Evolutionary conservation across 2,888 invertebrate species (phyloP).

Genomic region (Drosophila stalkeri): DNA sequence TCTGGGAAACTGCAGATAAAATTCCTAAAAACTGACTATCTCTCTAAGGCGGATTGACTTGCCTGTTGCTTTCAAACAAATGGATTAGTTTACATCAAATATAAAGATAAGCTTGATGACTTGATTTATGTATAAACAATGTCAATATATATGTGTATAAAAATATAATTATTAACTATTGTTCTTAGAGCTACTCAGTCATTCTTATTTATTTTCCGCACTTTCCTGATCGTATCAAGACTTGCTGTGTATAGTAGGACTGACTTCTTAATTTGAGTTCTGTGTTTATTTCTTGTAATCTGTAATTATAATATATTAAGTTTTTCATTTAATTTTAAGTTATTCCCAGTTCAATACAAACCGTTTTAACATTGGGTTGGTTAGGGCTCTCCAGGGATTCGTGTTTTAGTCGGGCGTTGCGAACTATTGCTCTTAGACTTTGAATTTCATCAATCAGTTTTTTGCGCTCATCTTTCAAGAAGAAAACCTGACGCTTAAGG

Average conservation of each 20-base stretch:
- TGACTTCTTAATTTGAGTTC: slow-evolving; percentile 32
- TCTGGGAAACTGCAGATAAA: slow-evolving; percentile 18
- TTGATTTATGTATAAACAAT: not conserved
- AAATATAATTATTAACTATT: not conserved
- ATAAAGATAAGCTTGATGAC: not conserved
- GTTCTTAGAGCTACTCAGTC: slow-evolving; percentile 15
- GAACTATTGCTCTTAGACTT: slow-evolving; percentile 26
- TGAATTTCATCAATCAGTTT: slow-evolving; percentile 45
- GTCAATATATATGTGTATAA: not conserved
- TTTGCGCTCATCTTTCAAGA: slow-evolving; percentile 45
- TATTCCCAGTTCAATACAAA: not conserved
- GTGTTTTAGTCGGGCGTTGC: not conserved
- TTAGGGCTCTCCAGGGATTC: slow-evolving; percentile 3
- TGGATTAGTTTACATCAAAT: not conserved
- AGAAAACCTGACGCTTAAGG: slow-evolving; percentile 46
- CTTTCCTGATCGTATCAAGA: slow-evolving; percentile 29
- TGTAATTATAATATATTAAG: slow-evolving; percentile 15
- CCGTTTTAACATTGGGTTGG: not conserved
- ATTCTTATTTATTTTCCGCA: slow-evolving; percentile 18
- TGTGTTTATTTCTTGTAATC: slow-evolving; percentile 11
- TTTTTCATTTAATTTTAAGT: not conserved
- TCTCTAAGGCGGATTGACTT: not conserved
- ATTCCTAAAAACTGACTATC: not conserved
- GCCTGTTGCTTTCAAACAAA: not conserved
- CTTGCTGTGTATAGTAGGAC: slow-evolving; percentile 37